Conservation (phyloP, 2,797 vertebrate genomes). For the Tachyglossus aculeatus region DNA sequence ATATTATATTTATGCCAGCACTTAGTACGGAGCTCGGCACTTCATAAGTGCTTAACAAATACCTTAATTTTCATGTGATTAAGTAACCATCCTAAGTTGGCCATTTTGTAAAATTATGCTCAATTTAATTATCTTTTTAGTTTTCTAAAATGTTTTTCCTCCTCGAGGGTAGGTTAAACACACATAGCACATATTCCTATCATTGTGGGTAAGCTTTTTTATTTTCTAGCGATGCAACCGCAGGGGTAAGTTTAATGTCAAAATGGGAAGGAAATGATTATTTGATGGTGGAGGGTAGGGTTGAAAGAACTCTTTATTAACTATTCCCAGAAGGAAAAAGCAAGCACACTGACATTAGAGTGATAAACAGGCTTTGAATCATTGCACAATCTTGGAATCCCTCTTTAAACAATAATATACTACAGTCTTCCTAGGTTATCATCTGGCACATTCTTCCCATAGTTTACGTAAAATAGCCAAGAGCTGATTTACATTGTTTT, state of each 20-base stretch:
- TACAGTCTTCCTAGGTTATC: background rate
- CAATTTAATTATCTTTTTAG: conserved; percentile 5
- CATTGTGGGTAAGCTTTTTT: background rate
- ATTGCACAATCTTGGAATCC: background rate
- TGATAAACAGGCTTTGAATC: conserved; percentile 24
- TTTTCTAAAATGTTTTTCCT: background rate
- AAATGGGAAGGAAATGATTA: conserved; percentile 8
- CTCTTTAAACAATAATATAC: conserved; percentile 13
- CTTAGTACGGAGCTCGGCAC: too few relatives aligned
- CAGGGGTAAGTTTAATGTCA: background rate
- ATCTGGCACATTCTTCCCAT: background rate
- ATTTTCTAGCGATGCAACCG: background rate
- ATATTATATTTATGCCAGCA: too few relatives aligned
- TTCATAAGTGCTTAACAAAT: too few relatives aligned
- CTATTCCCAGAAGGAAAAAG: conserved; percentile 13
- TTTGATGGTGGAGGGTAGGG: background rate
- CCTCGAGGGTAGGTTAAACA: background rate
- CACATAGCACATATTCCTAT: background rate
- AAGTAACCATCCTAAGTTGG: conserved; percentile 6
- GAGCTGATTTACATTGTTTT: conserved; percentile 12
- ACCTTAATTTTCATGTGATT: conserved; percentile 2
- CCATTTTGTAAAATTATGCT: background rate
- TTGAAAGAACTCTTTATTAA: background rate
- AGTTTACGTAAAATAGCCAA: background rate
- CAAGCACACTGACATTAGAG: background rate